Evolutionary conservation across 2,797 vertebrate genomes (phyloP).

Genomic region (Fringilla coelebs): DNA sequence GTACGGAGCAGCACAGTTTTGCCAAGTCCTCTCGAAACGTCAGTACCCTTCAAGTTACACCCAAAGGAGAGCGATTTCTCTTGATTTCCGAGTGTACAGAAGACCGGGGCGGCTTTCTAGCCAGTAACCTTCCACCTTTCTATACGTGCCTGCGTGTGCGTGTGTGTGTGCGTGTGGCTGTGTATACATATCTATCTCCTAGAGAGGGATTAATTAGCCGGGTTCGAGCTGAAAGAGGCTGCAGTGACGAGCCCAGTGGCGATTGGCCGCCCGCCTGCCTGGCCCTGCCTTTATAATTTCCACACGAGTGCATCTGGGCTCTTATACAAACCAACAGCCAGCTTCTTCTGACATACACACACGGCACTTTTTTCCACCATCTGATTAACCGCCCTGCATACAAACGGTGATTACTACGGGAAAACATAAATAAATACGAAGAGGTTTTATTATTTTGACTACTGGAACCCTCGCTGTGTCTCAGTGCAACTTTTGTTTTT

Average conservation of each 20-base stretch:
- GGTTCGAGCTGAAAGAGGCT: conserved; percentile 83
- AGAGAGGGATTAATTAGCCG: conserved; percentile 88
- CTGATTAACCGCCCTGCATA: conserved; percentile 76
- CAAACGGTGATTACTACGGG: conserved; percentile 73
- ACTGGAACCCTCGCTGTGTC: conserved; percentile 70
- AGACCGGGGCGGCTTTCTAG: conserved; percentile 68
- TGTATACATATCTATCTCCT: conserved; percentile 67
- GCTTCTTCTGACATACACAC: conserved; percentile 82
- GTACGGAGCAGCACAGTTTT: conserved; percentile 2
- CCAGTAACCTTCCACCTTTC: conserved; percentile 78
- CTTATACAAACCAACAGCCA: conserved; percentile 90
- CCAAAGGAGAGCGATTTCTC: conserved; percentile 46
- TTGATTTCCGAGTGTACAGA: conserved; percentile 69
- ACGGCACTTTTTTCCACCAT: conserved; percentile 78
- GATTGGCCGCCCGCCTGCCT: conserved; percentile 89
- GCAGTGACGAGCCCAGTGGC: conserved; percentile 88
- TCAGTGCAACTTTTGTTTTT: conserved; percentile 72
- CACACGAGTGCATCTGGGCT: conserved; percentile 86
- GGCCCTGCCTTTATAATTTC: conserved; percentile 97
- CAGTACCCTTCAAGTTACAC: conserved; percentile 54
- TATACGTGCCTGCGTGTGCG: conserved; percentile 19
- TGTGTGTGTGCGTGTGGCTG: conserved; percentile 68
- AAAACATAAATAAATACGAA: conserved; percentile 71
- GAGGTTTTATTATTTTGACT: conserved; percentile 72
- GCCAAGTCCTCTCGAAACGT: conserved; percentile 51